These are phyloP conservation scores for Psittacula echo DNA, from an alignment of 2,797 vertebrate species.

Conservation along the genomic window DNA sequence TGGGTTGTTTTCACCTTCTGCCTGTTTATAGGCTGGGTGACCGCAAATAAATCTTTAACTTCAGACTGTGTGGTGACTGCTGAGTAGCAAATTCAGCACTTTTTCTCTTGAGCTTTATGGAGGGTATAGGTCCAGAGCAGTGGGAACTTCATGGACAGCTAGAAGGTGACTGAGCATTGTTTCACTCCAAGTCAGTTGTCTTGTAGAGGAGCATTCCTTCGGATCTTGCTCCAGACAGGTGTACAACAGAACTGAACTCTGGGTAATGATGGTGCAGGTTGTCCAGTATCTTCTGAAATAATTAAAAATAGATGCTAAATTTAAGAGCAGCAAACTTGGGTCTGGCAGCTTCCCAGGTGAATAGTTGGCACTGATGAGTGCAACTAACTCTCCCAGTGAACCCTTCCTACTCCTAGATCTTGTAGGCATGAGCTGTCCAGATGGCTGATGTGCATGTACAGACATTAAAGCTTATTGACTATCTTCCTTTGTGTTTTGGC, in stretches of 20 bases:
- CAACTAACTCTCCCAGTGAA: not conserved
- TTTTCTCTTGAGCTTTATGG: not conserved
- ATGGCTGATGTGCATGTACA: not conserved
- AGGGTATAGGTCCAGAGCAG: not conserved
- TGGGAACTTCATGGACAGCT: not conserved
- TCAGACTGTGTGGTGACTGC: not conserved
- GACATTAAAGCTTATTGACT: rapidly evolving
- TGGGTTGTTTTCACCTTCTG: not conserved
- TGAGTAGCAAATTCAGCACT: not conserved
- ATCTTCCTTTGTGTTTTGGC: not conserved
- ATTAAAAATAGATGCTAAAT: not conserved
- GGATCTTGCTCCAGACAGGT: not conserved
- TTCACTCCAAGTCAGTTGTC: not conserved
- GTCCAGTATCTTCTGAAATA: not conserved
- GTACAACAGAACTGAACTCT: not conserved
- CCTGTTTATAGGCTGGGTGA: not conserved
- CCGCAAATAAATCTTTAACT: not conserved
- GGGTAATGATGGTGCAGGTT: rapidly evolving
- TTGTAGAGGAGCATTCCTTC: not conserved
- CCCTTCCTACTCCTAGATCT: not conserved
- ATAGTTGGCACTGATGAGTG: not conserved
- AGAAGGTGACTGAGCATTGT: not conserved
- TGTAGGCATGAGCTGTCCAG: not conserved
- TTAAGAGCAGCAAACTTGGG: not conserved
- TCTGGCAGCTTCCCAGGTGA: not conserved